Evolutionary conservation across 2,888 invertebrate genomes (phyloP).

Genomic region (Tenthredo notha): DNA sequence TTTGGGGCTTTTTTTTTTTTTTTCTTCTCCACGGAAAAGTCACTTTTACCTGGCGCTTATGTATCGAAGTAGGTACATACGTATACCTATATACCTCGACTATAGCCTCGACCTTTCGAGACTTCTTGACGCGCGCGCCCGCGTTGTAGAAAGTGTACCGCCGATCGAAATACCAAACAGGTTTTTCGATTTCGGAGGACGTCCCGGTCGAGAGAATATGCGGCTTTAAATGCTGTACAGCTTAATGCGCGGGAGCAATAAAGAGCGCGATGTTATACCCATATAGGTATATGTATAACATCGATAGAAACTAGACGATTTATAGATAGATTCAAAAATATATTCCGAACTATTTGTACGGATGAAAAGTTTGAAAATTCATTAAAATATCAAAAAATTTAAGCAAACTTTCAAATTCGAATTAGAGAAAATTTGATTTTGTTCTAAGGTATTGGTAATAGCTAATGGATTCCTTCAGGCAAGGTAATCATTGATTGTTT

Average conservation of each 20-base stretch:
- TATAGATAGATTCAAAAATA: neutral
- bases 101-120: slow-evolving; percentile 55
- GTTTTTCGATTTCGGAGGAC: slow-evolving; percentile 64
- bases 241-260: neutral
- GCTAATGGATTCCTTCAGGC: neutral
- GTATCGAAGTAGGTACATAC: neutral
- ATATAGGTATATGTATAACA: neutral
- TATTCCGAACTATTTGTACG: no score
- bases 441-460: neutral
- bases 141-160: slow-evolving; percentile 62
- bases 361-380: no score
- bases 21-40: slow-evolving; percentile 10
- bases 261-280: slow-evolving; percentile 8
- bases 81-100: neutral
- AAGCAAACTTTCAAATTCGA: no score
- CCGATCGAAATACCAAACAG: slow-evolving; percentile 66
- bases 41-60: slow-evolving; percentile 34
- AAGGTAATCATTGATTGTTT: neutral
- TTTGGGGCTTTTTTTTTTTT: no score
- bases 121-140: slow-evolving; percentile 46
- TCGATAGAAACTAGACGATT: slow-evolving; percentile 24
- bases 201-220: slow-evolving; percentile 52
- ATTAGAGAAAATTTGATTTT: no score
- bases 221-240: neutral
- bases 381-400: no score